Conservation (phyloP, 2,888 invertebrate species). For the Acronicta alni region DNA sequence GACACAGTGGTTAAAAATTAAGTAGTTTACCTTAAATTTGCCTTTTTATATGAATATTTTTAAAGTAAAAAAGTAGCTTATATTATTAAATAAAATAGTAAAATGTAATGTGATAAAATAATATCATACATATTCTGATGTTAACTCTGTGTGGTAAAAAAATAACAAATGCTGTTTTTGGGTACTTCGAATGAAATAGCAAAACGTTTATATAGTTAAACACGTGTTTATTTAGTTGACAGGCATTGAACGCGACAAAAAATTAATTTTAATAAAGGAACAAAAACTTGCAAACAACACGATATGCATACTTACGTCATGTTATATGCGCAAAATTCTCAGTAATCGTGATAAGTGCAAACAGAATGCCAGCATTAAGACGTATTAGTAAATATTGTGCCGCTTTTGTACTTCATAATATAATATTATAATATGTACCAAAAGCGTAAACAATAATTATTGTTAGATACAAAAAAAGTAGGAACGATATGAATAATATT, state of each 20-base stretch:
- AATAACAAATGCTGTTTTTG: conserved; percentile 1
- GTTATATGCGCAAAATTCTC: conserved; percentile 17
- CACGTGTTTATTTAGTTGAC: conserved; percentile 31
- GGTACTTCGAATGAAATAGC: conserved; percentile 4
- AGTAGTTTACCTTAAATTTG: too few species aligned
- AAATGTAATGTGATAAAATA: too few species aligned
- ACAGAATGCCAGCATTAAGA: conserved; percentile 11
- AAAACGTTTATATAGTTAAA: conserved; percentile 6
- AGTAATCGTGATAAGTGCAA: conserved; percentile 33
- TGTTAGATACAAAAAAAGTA: too few species aligned
- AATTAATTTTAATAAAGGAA: not conserved
- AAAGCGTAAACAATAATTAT: too few species aligned
- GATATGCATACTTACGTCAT: conserved; percentile 12
- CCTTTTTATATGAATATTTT: too few species aligned
- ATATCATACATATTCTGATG: too few species aligned
- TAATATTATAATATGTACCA: too few species aligned
- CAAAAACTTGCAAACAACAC: conserved; percentile 4
- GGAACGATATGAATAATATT: too few species aligned
- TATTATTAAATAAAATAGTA: too few species aligned
- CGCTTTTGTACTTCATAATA: not conserved
- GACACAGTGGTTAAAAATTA: too few species aligned
- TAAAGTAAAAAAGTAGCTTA: too few species aligned
- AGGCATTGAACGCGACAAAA: conserved; percentile 14
- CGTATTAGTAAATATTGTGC: conserved; percentile 5
- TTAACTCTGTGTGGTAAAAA: too few species aligned